Evolutionary conservation across 2,113 vertebrate genomes (phyloP).

Genomic region (Ailurus styani): DNA sequence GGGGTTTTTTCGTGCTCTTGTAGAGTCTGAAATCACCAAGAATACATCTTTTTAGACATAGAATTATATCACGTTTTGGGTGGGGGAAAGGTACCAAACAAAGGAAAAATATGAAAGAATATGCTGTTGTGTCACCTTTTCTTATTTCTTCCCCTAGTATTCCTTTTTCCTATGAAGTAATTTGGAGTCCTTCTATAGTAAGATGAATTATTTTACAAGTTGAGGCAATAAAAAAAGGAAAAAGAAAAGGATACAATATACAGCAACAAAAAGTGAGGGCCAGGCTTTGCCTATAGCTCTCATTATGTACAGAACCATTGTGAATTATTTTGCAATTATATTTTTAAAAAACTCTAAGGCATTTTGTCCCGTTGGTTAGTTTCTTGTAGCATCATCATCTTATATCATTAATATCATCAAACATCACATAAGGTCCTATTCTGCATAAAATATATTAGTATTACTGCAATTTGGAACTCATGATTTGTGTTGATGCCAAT

Average conservation of each 20-base stretch:
- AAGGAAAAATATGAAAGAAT: slow-evolving; percentile 41
- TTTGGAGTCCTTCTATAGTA: not conserved
- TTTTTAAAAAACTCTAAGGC: not conserved
- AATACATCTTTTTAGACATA: slow-evolving; percentile 68
- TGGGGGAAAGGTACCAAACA: not conserved
- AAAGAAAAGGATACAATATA: not conserved
- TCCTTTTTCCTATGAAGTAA: not conserved
- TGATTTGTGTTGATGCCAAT: not conserved
- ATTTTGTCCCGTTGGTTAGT: not conserved
- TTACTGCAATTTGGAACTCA: not conserved
- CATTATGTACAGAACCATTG: not conserved
- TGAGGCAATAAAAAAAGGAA: not conserved
- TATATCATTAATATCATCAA: not conserved
- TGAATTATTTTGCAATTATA: not conserved
- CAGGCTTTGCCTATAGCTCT: not conserved
- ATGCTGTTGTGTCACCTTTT: not conserved
- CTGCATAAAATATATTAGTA: not conserved
- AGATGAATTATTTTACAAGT: not conserved
- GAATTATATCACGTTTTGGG: slow-evolving; percentile 49
- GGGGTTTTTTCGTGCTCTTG: slow-evolving; percentile 60
- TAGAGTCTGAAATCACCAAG: slow-evolving; percentile 69
- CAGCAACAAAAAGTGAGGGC: not conserved
- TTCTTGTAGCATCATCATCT: not conserved
- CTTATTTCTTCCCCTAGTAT: not conserved
- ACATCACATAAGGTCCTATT: not conserved